phyloP scores from a whole-genome alignment of 2,797 vertebrate species.

The Capromys pilorides region DNA sequence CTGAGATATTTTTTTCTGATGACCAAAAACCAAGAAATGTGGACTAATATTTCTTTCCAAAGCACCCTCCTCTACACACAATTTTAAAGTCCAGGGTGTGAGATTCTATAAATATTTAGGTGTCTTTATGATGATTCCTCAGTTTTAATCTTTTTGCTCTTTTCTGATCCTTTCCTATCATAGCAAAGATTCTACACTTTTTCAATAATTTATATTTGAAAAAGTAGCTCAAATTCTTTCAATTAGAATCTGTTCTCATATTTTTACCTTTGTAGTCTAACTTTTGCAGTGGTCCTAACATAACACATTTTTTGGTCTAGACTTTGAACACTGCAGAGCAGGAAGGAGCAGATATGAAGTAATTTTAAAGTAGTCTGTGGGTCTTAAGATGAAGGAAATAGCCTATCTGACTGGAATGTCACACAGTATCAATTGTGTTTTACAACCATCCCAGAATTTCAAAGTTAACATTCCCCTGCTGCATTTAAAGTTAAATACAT shows the following conservation, averaged over 20 bases:
- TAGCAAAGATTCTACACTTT: not conserved
- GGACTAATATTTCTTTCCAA: not conserved
- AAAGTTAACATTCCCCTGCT: not conserved
- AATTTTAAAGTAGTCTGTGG: not conserved
- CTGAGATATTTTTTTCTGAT: not conserved
- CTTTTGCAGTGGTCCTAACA: not conserved
- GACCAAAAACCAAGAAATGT: not conserved
- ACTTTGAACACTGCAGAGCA: not conserved
- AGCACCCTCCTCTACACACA: not conserved
- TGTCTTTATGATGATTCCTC: not conserved
- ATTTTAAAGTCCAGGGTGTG: not conserved
- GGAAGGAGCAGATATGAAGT: not conserved
- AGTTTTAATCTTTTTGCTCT: not conserved
- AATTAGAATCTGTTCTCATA: not conserved
- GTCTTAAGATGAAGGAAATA: not conserved
- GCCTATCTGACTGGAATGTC: not conserved
- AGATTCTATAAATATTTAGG: not conserved
- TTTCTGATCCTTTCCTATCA: not conserved
- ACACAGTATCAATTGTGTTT: not conserved
- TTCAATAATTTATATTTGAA: not conserved
- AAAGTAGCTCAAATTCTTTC: not conserved
- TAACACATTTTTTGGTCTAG: not conserved
- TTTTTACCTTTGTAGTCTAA: not conserved
- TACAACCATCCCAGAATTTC: not conserved
- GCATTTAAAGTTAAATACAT: slow-evolving; percentile 13